Base-by-base conservation (phyloP, 1,140 invertebrate genomes). In the Sycobia sp. region DNA sequence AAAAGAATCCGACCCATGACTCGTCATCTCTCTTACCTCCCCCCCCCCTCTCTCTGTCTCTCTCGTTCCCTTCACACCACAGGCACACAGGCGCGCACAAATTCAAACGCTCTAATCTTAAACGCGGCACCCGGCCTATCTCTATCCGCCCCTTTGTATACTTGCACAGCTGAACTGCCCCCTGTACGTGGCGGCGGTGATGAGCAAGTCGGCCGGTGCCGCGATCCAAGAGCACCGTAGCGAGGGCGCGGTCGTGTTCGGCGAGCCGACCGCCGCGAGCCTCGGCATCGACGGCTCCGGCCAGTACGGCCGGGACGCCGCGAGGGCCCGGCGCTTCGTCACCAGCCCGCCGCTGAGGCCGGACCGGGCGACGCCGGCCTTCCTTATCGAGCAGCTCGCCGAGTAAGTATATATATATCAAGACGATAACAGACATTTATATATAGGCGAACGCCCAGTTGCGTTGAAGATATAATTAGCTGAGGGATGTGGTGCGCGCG, bases 381-480 rank as follows among this genome's bases (percentile, higher is more conserved):
- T 90, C 74, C 85, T 97, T 75, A 89, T 94, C 82, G 89, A 94
- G 78, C 85, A 92, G 4, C 84, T 97, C 67, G 90, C 92, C 69
- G 87, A 90, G 94, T 96, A 86, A 90, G 89, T 86, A 79, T 58
- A n/a, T n/a, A n/a, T n/a, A n/a, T n/a, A n/a, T n/a, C n/a, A n/a
- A n/a, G n/a, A n/a, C n/a, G n/a, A n/a, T n/a, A n/a, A n/a, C n/a
- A n/a, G n/a, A n/a, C n/a, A n/a, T n/a, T n/a, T n/a, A n/a, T n/a
- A n/a, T n/a, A n/a, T n/a, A n/a, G n/a, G n/a, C n/a, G n/a, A n/a
- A n/a, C n/a, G n/a, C n/a, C n/a, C n/a, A n/a, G n/a, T n/a, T n/a
- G n/a, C n/a, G n/a, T n/a, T n/a, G n/a, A n/a, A n/a, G n/a, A n/a
- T n/a, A n/a, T n/a, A n/a, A n/a, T n/a, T n/a, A n/a, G n/a, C n/a